Base-by-base conservation (phyloP, 2,888 invertebrate genomes). In the Thera obeliscata region DNA sequence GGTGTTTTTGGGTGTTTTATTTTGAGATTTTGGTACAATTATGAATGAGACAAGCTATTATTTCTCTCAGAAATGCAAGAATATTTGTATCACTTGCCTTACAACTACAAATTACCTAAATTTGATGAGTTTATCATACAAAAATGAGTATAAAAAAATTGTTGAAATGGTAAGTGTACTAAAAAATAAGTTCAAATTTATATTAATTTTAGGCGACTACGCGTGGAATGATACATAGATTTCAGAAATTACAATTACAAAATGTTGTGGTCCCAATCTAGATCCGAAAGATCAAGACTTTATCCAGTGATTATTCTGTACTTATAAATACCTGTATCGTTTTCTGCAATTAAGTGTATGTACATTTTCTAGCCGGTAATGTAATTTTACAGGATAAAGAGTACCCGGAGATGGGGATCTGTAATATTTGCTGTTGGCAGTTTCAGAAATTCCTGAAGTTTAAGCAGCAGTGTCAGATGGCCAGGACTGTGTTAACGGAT, bases 11-110 rank as follows among this genome's bases (percentile, higher is more conserved):
- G n/a, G 12, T 12, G n/a, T 50, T 50, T 2, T 4, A 6, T 5
- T 8, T 38, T 50, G 2, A 41, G 6, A 12, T 57, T 36, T 58
- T 48, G n/a, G n/a, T 6, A 2, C 3, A 33, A 60, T 56, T 52
- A 67, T 67, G 67, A 55, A 52, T 12, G 63, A n/a, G 50, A 56
- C 4, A 60, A 22, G 8, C 11, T 9, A 4, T 35, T 35, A 6
- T 43, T 7, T 5, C 3, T 4, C 22, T 35, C 2, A 8, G 7
- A 36, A 55, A 49, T 54, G 5, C 12, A 69, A 77, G 52, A 74
- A 73, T 35, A 77, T 70, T 9, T 89, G 89, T 63, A 76, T 81
- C 8, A 78, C 79, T 33, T 90, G 89, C 61, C 76, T 89, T 1
- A 76, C 69, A 70, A 72, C 71, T 5, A 73, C 74, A 2, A 74